Evolutionary conservation across 2,113 vertebrate species (phyloP), one percentile per base, ranked within the genome.

Genomic region (Xerus inauris): DNA sequence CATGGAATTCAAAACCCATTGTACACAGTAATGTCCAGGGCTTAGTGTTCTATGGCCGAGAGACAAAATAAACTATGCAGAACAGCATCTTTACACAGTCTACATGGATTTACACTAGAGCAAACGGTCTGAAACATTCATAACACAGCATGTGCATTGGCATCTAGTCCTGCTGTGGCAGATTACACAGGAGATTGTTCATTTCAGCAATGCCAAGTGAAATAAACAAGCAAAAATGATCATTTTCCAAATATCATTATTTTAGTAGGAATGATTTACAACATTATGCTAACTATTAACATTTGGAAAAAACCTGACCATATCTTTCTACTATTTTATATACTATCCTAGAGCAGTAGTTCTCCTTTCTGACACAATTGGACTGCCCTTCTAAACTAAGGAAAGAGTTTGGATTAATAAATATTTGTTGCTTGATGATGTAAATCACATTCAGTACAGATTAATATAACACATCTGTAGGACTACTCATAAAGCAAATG

Each of bases 11-110:
- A 94, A 96, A 98, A 77, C 86, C 75, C 87, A 94, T 85, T 92
- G 77, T 71, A 94, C 51, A 91, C 17, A 89, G 40, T 89, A 85
- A 96, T 91, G 95, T 87, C 80, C 91, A 97, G 94, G 91, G 95
- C 95, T 98, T 97, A 97, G 88, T 92, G 87, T 47, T 97, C 83
- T 54, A 94, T 40, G 91, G 86, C 35, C 3, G 42, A 96, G 83
- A 97, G 94, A 98, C 88, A 97, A 97, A 98, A 97, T 95, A 71
- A 54, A 95, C 94, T 92, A 79, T 80, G 95, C 95, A 95, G 71
- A 98, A 40, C 76, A 96, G 80, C 13, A 96, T 91, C 92, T 97
- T 97, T 96, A 59, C 76, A 94, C 91, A 90, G 77, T 38, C 92
- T 95, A 91, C 86, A 19, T 38, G 95, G 95, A 89, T 88, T 93